phyloP scores from a whole-genome alignment of 2,888 invertebrate species.

The Arctia plantaginis region DNA sequence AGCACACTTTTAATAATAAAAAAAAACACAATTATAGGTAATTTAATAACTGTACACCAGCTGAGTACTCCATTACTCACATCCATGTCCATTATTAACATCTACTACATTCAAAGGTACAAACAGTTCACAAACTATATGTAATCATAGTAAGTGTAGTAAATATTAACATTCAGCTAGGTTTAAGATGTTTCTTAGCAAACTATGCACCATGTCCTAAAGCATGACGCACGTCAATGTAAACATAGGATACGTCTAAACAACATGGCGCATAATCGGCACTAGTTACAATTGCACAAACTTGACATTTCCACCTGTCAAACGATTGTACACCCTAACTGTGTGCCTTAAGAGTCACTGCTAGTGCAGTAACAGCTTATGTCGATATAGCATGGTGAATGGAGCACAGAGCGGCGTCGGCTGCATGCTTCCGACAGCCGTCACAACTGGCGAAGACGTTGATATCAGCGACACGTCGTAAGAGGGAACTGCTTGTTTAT shows the following conservation, averaged over 20 bases:
- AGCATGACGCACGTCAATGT: slow-evolving; percentile 53
- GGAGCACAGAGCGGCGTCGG: slow-evolving; percentile 57
- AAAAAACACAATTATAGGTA: too few relatives aligned
- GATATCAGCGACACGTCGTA: slow-evolving; percentile 52
- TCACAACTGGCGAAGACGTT: slow-evolving; percentile 59
- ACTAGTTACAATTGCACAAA: slow-evolving; percentile 50
- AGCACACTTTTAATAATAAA: too few relatives aligned
- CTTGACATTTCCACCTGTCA: slow-evolving; percentile 8
- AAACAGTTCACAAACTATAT: not conserved
- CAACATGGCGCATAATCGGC: slow-evolving; percentile 61
- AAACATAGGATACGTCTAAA: slow-evolving; percentile 62
- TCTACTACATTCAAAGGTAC: not conserved
- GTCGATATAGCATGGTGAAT: slow-evolving; percentile 47
- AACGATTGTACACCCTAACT: slow-evolving; percentile 48
- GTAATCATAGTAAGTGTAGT: not conserved
- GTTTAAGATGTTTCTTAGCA: slow-evolving; percentile 44
- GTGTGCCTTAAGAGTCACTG: slow-evolving; percentile 33
- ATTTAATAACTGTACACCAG: not conserved
- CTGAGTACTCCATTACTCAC: too few relatives aligned
- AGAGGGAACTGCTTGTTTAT: slow-evolving; percentile 52
- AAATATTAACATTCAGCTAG: slow-evolving; percentile 25
- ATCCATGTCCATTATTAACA: too few relatives aligned
- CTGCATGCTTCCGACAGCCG: slow-evolving; percentile 60
- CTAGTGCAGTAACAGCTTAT: slow-evolving; percentile 29
- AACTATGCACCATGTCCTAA: slow-evolving; percentile 42